These are phyloP conservation scores for Sebastes fasciatus DNA, from an alignment of 2,113 vertebrate species.

Conservation along the genomic window DNA sequence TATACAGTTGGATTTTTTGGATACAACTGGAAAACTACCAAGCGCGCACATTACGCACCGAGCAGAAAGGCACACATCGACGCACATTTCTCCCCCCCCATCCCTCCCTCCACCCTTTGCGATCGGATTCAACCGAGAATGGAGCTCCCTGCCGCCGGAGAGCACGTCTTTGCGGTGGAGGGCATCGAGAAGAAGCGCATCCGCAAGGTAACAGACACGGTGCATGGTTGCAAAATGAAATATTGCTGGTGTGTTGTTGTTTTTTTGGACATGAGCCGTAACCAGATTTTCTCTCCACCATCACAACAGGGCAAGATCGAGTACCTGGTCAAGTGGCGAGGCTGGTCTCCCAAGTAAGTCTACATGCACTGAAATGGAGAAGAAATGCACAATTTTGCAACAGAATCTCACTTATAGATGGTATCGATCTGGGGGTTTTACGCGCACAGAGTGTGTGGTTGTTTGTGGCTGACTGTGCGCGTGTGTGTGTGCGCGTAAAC, in stretches of 20 bases:
- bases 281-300: constrained; percentile 34
- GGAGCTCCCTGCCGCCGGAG: constrained; percentile 96
- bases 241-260: constrained; percentile 16
- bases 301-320: constrained; percentile 90
- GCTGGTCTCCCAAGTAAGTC: constrained; percentile 96
- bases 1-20: constrained; percentile 77
- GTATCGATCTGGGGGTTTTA: constrained; percentile 32
- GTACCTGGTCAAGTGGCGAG: constrained; percentile 98
- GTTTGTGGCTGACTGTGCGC: constrained; percentile 5
- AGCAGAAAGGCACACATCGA: constrained; percentile 60
- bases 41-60: constrained; percentile 63
- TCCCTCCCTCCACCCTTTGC: constrained; percentile 27
- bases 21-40: constrained; percentile 80
- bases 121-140: constrained; percentile 82
- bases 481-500: constrained; percentile 34
- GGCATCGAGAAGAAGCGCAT: constrained; percentile 96
- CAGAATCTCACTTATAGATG: constrained; percentile 32
- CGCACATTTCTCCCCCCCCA: constrained; percentile 59
- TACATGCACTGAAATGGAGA: background rate
- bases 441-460: constrained; percentile 11
- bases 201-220: constrained; percentile 87
- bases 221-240: constrained; percentile 22
- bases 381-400: constrained; percentile 7
- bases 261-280: constrained; percentile 21
- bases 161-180: constrained; percentile 97